phyloP scores from a whole-genome alignment of 2,113 vertebrate genomes.

The Chaetodon auriga region DNA sequence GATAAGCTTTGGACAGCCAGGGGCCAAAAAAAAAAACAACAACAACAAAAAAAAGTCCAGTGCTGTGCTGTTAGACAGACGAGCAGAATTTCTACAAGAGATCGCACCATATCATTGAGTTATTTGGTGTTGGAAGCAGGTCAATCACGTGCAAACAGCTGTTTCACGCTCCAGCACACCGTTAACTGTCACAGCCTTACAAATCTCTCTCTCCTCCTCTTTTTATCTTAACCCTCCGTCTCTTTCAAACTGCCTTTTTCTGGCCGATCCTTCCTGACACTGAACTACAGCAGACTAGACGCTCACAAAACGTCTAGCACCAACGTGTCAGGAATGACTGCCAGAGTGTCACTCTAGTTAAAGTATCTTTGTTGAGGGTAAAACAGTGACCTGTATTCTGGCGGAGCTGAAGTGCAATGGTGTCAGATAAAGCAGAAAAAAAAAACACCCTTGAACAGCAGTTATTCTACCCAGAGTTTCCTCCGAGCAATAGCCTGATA shows the following conservation, averaged over 20 bases:
- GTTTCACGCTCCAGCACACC: conserved; percentile 76
- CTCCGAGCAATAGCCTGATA: conserved; percentile 46
- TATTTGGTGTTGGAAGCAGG: conserved; percentile 81
- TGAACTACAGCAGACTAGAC: conserved; percentile 58
- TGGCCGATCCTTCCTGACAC: conserved; percentile 44
- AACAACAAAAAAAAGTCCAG: conserved; percentile 42
- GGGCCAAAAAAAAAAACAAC: conserved; percentile 42
- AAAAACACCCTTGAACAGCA: conserved; percentile 16
- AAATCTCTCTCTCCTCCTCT: conserved; percentile 53
- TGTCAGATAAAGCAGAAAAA: conserved; percentile 36
- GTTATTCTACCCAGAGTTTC: conserved; percentile 42
- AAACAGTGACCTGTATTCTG: conserved; percentile 63
- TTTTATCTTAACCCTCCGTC: conserved; percentile 58
- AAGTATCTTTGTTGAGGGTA: conserved; percentile 60
- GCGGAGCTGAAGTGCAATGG: conserved; percentile 43
- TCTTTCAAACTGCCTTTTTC: conserved; percentile 30
- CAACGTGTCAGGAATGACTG: conserved; percentile 59
- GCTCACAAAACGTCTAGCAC: conserved; percentile 66
- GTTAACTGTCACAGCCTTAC: conserved; percentile 77
- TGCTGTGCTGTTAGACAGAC: conserved; percentile 72
- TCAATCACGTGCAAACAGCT: conserved; percentile 80
- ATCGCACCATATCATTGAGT: conserved; percentile 79
- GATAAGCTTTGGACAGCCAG: conserved; percentile 47
- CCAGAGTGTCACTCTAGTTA: conserved; percentile 48
- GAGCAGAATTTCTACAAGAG: conserved; percentile 78